phyloP scores from a whole-genome alignment of 2,113 vertebrate genomes.

The Menidia beryllina region DNA sequence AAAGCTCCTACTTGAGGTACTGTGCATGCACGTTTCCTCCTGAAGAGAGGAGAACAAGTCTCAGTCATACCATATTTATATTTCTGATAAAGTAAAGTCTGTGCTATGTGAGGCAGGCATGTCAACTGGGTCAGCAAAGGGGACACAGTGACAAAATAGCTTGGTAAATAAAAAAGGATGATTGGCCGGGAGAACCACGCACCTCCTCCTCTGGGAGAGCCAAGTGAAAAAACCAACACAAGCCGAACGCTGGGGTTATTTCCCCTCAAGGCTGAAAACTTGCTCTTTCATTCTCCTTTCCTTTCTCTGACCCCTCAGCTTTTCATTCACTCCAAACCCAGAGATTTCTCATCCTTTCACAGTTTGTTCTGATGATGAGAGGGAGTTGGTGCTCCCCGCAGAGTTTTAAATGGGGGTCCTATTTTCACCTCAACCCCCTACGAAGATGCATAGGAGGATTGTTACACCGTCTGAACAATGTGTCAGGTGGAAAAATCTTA shows the following conservation, averaged over 20 bases:
- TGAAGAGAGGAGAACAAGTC: constrained; percentile 17
- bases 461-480: constrained; percentile 33
- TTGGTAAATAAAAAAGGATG: constrained; percentile 43
- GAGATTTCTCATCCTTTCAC: constrained; percentile 47
- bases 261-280: constrained; percentile 37
- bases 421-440: constrained; percentile 62
- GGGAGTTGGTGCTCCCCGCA: constrained; percentile 42
- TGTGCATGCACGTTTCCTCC: constrained; percentile 9
- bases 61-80: constrained; percentile 37
- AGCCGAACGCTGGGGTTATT: constrained; percentile 41
- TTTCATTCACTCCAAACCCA: constrained; percentile 52
- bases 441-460: constrained; percentile 25
- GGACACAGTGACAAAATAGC: constrained; percentile 38
- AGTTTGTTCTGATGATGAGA: constrained; percentile 46
- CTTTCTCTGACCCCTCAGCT: constrained; percentile 18
- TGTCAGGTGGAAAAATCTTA: constrained; percentile 29
- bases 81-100: constrained; percentile 23
- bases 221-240: constrained; percentile 47
- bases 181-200: constrained; percentile 32
- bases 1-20: background rate
- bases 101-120: constrained; percentile 18
- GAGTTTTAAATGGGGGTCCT: constrained; percentile 43
- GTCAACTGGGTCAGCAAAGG: constrained; percentile 39
- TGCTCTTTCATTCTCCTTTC: constrained; percentile 41
- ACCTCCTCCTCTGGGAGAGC: constrained; percentile 40